Evolutionary conservation across 2,888 invertebrate species (phyloP), one percentile per base, ranked within the genome.

Genomic region (Mesorhabditis sp.): DNA sequence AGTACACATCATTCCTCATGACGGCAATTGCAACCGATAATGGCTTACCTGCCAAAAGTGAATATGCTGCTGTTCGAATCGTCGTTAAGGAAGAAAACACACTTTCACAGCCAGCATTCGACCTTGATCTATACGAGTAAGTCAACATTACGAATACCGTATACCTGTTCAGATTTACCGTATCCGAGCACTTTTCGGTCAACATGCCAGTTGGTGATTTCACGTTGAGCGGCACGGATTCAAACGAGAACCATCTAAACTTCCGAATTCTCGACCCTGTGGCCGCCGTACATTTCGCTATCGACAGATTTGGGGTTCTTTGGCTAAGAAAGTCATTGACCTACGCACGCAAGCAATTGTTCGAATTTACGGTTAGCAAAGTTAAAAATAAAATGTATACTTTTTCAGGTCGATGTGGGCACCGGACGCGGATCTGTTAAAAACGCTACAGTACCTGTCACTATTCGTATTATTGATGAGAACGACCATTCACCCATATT

Each of bases 21-120:
- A 75, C 77, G 15, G 76, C 80, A 13, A 73, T 69, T 6, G 81
- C 80, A 0, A 69, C 71, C 43, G 82, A 82, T 68, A 68, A 68
- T 43, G 82, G 81, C 4, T 67, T 62, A 43, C 81, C 80, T 5
- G 70, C 74, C 13, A 65, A 75, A n/a, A 65, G 71, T n/a, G 71
- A 77, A 5, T 66, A 71, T 62, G 74, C 73, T 0, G 72, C 74
- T 3, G 69, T 77, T 4, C 43, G 69, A 44, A 72, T 77, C n/a
- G 66, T 63, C 4, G 68, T 76, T 44, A 71, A 70, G 7, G 71
- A 69, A 4, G 44, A 71, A 15, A 42, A 43, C 6, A 41, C 5
- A 45, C 13, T 43, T 13, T n/a, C n/a, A 7, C 66, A 66, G 13
- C 66, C 66, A 44, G 15, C 13, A 43, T 66, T 66, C n/a, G 42